Conservation (phyloP, 2,113 vertebrate genomes). For the Centropristis striata region DNA sequence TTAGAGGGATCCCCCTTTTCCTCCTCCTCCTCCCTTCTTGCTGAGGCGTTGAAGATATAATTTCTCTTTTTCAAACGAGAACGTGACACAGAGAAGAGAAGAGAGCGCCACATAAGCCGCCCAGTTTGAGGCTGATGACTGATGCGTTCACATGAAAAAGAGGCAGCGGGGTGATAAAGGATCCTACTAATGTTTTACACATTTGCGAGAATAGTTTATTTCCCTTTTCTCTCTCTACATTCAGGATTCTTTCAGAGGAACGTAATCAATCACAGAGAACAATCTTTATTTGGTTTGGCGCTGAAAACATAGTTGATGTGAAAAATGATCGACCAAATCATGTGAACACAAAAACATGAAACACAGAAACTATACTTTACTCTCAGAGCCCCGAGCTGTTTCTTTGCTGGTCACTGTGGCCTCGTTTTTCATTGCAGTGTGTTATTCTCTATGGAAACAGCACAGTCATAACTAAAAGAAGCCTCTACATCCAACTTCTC, state of each 20-base stretch:
- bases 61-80: constrained; percentile 41
- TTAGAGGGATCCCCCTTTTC: background rate
- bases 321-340: background rate
- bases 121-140: constrained; percentile 1
- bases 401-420: too few species aligned
- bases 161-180: background rate
- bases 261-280: background rate
- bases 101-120: background rate
- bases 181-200: constrained; percentile 1
- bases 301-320: background rate
- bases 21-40: background rate
- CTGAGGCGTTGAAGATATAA: constrained; percentile 39
- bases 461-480: too few species aligned
- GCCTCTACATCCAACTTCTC: too few species aligned
- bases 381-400: too few species aligned
- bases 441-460: too few species aligned
- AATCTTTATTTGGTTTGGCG: background rate
- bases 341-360: too few species aligned
- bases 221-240: background rate
- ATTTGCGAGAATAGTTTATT: background rate
- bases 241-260: background rate
- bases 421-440: too few species aligned
- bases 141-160: constrained; percentile 18
- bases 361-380: too few species aligned
- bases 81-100: constrained; percentile 9